These are phyloP conservation scores for Lonchura striata DNA, from an alignment of 2,113 vertebrate genomes.

Conservation along the genomic window DNA sequence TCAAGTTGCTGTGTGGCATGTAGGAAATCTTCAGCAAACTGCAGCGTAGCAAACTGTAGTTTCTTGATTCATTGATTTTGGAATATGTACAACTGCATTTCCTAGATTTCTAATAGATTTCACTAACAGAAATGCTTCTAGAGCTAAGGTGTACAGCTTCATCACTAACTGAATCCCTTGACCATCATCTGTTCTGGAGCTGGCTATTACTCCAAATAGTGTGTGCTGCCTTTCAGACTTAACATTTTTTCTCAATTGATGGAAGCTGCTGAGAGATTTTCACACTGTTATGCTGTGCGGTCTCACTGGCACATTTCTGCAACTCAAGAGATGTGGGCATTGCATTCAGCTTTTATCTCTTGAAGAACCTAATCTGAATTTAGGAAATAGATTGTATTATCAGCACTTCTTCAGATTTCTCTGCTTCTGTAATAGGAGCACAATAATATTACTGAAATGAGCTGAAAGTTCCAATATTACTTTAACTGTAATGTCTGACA, in stretches of 20 bases:
- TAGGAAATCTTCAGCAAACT: not conserved
- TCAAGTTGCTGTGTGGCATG: not conserved
- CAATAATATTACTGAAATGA: not conserved
- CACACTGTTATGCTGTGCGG: not conserved
- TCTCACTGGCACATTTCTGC: not conserved
- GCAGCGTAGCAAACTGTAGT: not conserved
- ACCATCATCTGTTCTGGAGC: not conserved
- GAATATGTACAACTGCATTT: not conserved
- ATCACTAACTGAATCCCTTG: not conserved
- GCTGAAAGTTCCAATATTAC: not conserved
- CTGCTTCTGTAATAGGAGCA: not conserved
- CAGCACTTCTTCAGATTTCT: not conserved
- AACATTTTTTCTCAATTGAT: fast-evolving
- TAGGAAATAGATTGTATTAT: not conserved
- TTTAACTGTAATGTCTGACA: not conserved
- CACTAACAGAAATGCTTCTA: not conserved
- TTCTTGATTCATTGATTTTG: not conserved
- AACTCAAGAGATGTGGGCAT: not conserved
- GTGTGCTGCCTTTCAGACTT: not conserved
- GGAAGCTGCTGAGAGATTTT: not conserved
- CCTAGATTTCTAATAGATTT: not conserved
- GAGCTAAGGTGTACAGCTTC: not conserved
- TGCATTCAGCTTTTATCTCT: not conserved
- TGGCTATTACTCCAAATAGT: not conserved
- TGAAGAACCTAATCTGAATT: not conserved